A percentile compares a stretch with the other conserved stretches of the same genome.
Evolutionary conservation across 2,888 invertebrate genomes (phyloP).

Genomic region (Rhaphigaster nebulosa): DNA sequence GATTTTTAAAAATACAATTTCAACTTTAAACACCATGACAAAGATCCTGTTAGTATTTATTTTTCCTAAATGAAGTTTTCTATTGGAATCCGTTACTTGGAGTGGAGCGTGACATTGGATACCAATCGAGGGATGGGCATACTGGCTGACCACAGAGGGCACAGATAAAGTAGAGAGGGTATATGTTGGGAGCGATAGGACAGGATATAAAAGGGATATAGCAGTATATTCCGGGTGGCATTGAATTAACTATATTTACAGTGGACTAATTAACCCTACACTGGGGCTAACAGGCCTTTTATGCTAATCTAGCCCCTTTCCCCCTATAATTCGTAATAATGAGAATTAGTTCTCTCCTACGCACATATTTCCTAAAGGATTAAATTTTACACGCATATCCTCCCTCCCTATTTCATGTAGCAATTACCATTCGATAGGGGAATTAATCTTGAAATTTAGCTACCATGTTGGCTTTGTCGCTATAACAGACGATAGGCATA

Average conservation of each 20-base stretch:
- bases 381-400: constrained; percentile 51
- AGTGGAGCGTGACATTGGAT: background rate
- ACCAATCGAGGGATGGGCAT: background rate
- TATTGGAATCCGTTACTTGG: background rate
- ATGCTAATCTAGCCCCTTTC: constrained; percentile 41
- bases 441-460: constrained; percentile 46
- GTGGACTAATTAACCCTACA: constrained; percentile 36
- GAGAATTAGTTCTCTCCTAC: constrained; percentile 48
- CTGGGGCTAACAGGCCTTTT: constrained; percentile 44
- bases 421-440: constrained; percentile 41
- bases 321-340: constrained; percentile 57
- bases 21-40: background rate
- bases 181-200: constrained; percentile 38
- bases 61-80: background rate
- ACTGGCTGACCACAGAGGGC: constrained; percentile 6
- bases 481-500: background rate
- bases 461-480: background rate
- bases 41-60: background rate
- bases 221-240: constrained; percentile 43
- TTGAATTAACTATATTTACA: constrained; percentile 56
- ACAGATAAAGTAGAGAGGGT: constrained; percentile 18
- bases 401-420: constrained; percentile 12
- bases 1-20: too few relatives aligned
- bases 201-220: constrained; percentile 46
- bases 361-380: constrained; percentile 52